Base-by-base conservation (phyloP, 2,888 invertebrate genomes). In the Fragum whitleyi region DNA sequence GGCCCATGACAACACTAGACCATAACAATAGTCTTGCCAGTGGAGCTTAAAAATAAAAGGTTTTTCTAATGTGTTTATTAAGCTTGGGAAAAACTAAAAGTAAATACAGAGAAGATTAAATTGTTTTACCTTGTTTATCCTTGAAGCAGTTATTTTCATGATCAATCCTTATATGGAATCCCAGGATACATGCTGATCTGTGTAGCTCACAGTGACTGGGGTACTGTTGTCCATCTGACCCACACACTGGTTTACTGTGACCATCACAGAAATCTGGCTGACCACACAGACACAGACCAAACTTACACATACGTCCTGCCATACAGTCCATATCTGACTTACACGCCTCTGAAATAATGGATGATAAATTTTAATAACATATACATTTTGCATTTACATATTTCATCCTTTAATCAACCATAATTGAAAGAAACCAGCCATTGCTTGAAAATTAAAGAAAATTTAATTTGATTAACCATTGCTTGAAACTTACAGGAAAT, bases 251-350 rank as follows among this genome's bases (percentile, higher is more conserved):
- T 75, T 92, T 92, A 62, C 83, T 81, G 78, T 92, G 93, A 51
- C 91, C 91, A 1, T 75, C 71, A 86, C 93, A 93, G 73, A 90
- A 88, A 36, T 87, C 84, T 11, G 86, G 78, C 7, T 83, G 89
- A 16, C 89, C 91, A 93, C 96, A 96, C 68, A 96, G 94, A 93
- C 96, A 96, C 72, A 95, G 93, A 7, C 95, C 95, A 21, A 95
- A 94, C 11, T 92, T 92, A 91, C 96, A 96, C 92, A 96, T 96
- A 76, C 96, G 95, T 11, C 94, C 94, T 21, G 96, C 95, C 61
- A 95, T 95, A 93, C 96, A 96, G 91, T 96, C 90, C 21, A 69
- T 95, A 89, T 96, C 95, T 32, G 95, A 95, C 69, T 95, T 92
- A 92, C 96, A 96, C 6, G 96, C 95, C 94, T 96, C 96, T 96